Evolutionary conservation across 2,113 vertebrate species (phyloP), one percentile per base, ranked within the genome.

Genomic region (Camelus bactrianus): DNA sequence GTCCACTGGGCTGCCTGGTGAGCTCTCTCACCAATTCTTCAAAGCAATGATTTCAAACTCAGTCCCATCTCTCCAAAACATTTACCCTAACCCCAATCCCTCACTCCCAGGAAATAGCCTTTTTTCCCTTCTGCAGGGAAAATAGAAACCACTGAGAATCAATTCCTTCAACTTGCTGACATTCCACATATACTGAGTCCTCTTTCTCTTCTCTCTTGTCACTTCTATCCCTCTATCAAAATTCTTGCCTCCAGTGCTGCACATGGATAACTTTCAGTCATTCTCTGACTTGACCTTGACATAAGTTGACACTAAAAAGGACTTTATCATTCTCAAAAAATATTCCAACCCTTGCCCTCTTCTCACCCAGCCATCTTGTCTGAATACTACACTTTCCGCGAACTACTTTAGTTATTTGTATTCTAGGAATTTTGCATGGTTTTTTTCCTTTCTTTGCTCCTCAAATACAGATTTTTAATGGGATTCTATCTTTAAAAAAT

Each of bases 401-500:
- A 91, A 70, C 8, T 79, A 32, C n/a, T 87, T 77, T 81, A 54
- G 17, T 76, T 1, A 81, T 88, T 83, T 14, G 42, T 89, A 73
- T 35, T 65, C 56, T 65, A 26, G 11, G 30, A 96, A 70, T 0
- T 91, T 94, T 94, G 20, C 30, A 5, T 50, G 54, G 6, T 80
- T 84, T 2, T n/a, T 93, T 85, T 30, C 38, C 2, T 58, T 89
- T 62, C 20, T 32, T 94, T 93, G 10, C 32, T 22, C 38, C 20
- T 82, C 79, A 93, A 83, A 91, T 48, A 64, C 26, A 79, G 26
- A 60, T 65, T 32, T 75, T 54, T 73, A 82, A 62, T 38, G 26
- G 76, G 20, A 16, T 67, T 73, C 22, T 62, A 42, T 52, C 67
- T 84, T 87, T 97, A 81, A 92, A 95, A 85, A 24, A 92, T 16